Conservation (phyloP, 2,113 vertebrate species). For the Manacus vitellinus region DNA sequence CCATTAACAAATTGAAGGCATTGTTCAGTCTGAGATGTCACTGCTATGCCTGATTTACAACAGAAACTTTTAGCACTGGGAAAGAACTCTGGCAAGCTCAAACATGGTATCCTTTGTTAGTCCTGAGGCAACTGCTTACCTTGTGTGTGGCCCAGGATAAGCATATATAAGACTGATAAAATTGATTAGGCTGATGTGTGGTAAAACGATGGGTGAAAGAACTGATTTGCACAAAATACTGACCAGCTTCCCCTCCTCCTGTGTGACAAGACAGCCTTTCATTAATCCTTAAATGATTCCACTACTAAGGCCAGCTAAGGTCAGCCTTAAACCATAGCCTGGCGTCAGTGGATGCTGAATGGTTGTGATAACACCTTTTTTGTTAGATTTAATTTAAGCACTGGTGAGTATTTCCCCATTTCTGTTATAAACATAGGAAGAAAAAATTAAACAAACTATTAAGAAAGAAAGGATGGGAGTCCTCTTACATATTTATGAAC, state of each 20-base stretch:
- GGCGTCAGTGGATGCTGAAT: not conserved
- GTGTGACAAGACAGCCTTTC: not conserved
- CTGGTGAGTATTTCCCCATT: not conserved
- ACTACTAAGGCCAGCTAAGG: not conserved
- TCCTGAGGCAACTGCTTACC: not conserved
- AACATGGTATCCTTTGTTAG: not conserved
- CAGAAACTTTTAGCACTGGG: not conserved
- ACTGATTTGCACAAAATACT: not conserved
- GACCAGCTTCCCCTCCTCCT: not conserved
- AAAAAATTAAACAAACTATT: not conserved
- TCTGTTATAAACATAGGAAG: not conserved
- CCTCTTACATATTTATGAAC: not conserved
- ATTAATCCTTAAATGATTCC: not conserved
- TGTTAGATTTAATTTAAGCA: not conserved
- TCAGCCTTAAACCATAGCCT: not conserved
- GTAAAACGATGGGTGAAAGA: not conserved
- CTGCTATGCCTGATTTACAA: not conserved
- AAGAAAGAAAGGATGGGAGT: not conserved
- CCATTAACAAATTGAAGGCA: not conserved
- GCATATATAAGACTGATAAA: not conserved
- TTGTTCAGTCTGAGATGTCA: not conserved
- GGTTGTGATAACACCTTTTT: not conserved
- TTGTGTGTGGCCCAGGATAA: not conserved
- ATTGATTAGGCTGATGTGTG: not conserved
- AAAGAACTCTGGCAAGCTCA: not conserved